Conservation (phyloP, 2,113 vertebrate species). For the Galemys pyrenaicus region DNA sequence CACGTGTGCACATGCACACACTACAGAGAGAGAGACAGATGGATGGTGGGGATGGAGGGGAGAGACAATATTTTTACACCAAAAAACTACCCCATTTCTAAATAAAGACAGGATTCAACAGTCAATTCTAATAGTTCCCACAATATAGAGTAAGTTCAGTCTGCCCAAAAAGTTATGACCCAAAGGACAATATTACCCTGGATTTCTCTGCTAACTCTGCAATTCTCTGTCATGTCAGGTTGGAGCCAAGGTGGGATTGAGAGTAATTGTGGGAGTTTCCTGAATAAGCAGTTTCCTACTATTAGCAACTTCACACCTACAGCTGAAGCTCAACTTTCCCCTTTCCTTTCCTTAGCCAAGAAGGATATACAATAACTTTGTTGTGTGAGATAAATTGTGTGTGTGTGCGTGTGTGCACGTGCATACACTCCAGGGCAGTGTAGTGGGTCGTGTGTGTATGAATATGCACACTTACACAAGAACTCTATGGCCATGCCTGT, state of each 20-base stretch:
- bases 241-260: conserved; percentile 8
- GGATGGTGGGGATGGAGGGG: too few species aligned
- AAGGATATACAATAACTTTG: background rate
- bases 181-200: rapidly evolving
- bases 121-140: background rate
- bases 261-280: conserved; percentile 8
- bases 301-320: conserved; percentile 42
- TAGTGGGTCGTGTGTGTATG: background rate
- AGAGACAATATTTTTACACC: background rate
- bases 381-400: background rate
- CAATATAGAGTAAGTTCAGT: background rate
- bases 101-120: background rate
- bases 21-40: too few species aligned
- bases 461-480: background rate
- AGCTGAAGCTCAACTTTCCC: background rate
- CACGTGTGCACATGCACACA: too few species aligned
- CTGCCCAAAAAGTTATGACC: background rate
- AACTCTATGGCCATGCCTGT: background rate
- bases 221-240: background rate
- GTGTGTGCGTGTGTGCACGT: background rate
- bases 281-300: conserved; percentile 22
- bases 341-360: background rate
- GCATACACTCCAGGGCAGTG: background rate
- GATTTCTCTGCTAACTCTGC: background rate
- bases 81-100: background rate